Base-by-base conservation (phyloP, 2,888 invertebrate species). In the Gastracanthus pulcherrimus region DNA sequence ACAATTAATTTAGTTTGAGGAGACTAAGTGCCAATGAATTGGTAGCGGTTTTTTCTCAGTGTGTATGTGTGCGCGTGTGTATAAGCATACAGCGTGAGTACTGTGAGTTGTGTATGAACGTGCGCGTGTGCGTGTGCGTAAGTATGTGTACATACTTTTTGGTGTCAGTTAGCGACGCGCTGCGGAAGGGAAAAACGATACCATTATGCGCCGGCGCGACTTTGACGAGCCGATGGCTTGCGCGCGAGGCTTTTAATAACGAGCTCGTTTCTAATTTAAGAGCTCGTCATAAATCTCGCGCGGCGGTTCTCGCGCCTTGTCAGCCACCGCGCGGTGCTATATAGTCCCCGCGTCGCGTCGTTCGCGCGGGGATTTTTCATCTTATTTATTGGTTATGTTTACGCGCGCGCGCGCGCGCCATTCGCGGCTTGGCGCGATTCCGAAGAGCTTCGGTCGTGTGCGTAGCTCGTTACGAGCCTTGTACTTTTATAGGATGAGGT, bases 221-320 rank as follows among this genome's bases (percentile, higher is more conserved):
- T 51, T 69, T 36, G 69, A 71, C 58, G 38, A 58, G 51, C 16
- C 38, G 64, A 62, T 48, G 36, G 51, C 6, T 41, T 58, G n/a
- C n/a, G n/a, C n/a, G n/a, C 31, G 31, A 38, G 48, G 76, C 38
- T 1, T 38, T 64, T 51, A 55, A 64, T 66, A 66, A 72, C 72
- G 77, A 62, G 55, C 70, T 70, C 70, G 72, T 38, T 79, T 66
- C 31, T 77, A 70, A 77, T 79, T 79, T 79, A 55, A 71, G 41
- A 66, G 72, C 29, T 64, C 41, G 51, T 64, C 64, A 51, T 78
- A 78, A 71, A 78, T 78, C 71, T 71, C 38, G 36, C 2, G 13
- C 7, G 29, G n/a, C 45, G 31, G 62, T 29, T 62, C 13, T 31
- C 31, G 26, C 55, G 36, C 34, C 23, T 36, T 36, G 34, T 36